Conservation (phyloP, 2,113 vertebrate species). For the Gasterosteus nipponicus region DNA sequence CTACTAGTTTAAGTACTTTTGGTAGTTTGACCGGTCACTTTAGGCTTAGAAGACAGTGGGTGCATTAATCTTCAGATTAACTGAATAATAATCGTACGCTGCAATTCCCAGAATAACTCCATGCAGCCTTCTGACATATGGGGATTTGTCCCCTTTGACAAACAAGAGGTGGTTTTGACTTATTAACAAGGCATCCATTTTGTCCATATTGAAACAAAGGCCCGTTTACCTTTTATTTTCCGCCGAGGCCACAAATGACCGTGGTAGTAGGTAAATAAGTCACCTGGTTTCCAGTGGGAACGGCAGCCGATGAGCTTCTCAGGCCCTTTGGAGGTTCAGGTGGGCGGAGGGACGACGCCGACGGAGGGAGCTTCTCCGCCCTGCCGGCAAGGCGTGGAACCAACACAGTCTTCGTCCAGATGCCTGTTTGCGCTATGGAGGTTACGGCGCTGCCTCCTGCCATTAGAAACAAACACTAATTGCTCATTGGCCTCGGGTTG, state of each 20-base stretch:
- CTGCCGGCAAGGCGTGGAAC: constrained; percentile 35
- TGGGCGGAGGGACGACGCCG: constrained; percentile 9
- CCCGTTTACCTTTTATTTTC: background rate
- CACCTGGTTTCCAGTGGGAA: background rate
- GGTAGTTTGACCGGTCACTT: background rate
- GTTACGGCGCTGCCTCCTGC: constrained; percentile 68
- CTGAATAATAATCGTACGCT: background rate
- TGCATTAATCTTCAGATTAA: background rate
- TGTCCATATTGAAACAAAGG: background rate
- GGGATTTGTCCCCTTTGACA: background rate
- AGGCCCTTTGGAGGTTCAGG: constrained; percentile 22
- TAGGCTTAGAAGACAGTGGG: background rate
- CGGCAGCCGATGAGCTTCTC: constrained; percentile 8
- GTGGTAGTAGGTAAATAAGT: background rate
- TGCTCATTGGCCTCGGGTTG: constrained; percentile 77
- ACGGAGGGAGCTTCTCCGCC: constrained; percentile 2
- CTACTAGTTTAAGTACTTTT: too few relatives aligned
- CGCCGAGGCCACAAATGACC: background rate
- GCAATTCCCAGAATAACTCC: background rate
- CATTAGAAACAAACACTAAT: constrained; percentile 79
- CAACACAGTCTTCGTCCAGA: constrained; percentile 66
- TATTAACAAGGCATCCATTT: background rate
- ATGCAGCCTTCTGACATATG: background rate
- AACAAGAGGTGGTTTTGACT: background rate
- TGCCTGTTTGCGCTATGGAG: constrained; percentile 73